Evolutionary conservation across 2,797 vertebrate species (phyloP).

Genomic region (Semaprochilodus insignis): DNA sequence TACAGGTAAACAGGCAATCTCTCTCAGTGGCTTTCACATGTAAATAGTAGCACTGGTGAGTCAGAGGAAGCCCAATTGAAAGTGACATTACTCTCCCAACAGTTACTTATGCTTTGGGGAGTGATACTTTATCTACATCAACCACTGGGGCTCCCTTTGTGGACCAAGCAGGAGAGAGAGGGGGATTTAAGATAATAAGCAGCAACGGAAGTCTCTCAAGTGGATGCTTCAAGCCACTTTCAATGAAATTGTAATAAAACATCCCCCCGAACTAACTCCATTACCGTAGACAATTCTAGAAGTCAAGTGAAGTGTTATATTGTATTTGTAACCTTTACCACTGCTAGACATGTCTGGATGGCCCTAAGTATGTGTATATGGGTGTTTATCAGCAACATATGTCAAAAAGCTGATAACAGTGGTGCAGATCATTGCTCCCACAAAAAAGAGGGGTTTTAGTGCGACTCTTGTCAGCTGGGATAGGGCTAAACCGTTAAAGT

Average conservation of each 20-base stretch:
- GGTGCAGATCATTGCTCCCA: conserved; percentile 4
- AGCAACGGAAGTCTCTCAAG: neutral
- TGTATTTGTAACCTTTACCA: conserved; percentile 24
- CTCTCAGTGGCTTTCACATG: neutral
- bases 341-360: conserved; percentile 7
- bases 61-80: neutral
- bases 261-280: neutral
- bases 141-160: neutral
- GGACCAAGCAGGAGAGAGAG: neutral
- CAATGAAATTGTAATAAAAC: neutral
- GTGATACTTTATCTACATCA: conserved; percentile 2
- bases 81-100: conserved; percentile 1
- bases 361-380: neutral
- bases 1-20: conserved; percentile 19
- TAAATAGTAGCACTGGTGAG: conserved; percentile 8
- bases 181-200: neutral
- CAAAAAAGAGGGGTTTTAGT: conserved; percentile 24
- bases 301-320: neutral
- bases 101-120: neutral
- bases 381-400: conserved; percentile 12
- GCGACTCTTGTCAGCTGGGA: conserved; percentile 37
- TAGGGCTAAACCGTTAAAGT: conserved; percentile 54
- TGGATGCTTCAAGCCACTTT: neutral
- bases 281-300: neutral
- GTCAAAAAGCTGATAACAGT: neutral